A percentile compares a stretch with the other conserved stretches of the same genome.
These are phyloP conservation scores for Megaustenia siamemsis DNA, from an alignment of 2,888 invertebrate species.

Conservation along the genomic window DNA sequence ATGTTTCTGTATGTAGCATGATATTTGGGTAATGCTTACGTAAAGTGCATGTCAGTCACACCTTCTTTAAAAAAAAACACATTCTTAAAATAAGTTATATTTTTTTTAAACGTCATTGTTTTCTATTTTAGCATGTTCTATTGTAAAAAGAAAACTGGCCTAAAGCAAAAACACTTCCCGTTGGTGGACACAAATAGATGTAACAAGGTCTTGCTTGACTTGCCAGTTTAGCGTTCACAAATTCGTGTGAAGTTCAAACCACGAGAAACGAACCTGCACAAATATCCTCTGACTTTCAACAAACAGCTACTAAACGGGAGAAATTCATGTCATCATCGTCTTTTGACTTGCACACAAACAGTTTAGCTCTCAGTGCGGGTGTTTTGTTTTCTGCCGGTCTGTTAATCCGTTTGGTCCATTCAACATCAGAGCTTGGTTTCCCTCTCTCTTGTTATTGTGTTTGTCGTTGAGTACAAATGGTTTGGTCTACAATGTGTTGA, in stretches of 20 bases:
- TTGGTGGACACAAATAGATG: neutral
- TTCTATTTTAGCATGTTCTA: neutral
- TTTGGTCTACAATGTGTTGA: conserved; percentile 13
- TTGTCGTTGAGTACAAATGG: neutral
- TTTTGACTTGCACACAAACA: conserved; percentile 25
- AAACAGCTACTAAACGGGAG: neutral
- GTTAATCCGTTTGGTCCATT: neutral
- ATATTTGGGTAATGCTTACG: no score
- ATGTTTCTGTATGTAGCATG: no score
- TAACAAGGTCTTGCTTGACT: neutral
- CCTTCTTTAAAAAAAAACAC: no score
- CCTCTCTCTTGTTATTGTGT: neutral
- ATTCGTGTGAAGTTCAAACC: neutral
- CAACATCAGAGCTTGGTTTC: neutral
- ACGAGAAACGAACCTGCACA: neutral
- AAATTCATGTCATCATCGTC: neutral
- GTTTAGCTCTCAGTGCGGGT: no score
- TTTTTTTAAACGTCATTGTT: no score
- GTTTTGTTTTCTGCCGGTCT: neutral
- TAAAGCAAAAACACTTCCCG: neutral
- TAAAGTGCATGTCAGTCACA: no score
- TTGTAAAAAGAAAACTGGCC: neutral
- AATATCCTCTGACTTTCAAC: neutral
- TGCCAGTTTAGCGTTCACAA: conserved; percentile 18
- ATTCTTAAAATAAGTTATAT: no score